Conservation (phyloP, 35 echinoderm and acorn worm species). For the Eucidaris tribuloides region DNA sequence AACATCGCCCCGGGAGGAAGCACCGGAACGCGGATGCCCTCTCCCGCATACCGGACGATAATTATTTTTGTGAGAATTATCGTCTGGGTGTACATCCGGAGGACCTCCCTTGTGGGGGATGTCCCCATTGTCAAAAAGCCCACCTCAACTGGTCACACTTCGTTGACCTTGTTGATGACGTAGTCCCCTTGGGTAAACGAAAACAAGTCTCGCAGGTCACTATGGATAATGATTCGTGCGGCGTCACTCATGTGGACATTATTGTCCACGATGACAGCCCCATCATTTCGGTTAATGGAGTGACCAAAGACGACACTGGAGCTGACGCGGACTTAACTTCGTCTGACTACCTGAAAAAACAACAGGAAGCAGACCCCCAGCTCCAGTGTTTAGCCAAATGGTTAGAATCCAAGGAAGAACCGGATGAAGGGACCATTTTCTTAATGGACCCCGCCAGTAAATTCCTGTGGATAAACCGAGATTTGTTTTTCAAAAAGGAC, state of each 20-base stretch:
- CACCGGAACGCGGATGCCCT: conserved; percentile 43
- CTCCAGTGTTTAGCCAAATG: not conserved
- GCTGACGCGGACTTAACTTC: not conserved
- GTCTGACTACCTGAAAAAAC: not conserved
- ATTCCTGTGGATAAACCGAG: conserved; percentile 23
- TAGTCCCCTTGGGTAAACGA: not conserved
- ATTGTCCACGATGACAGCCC: not conserved
- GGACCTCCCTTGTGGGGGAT: not conserved
- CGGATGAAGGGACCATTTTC: not conserved
- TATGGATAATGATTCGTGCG: not conserved
- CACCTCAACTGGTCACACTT: not conserved
- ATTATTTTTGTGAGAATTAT: not conserved
- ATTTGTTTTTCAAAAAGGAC: not conserved
- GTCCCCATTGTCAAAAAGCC: not conserved
- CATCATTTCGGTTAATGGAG: not conserved
- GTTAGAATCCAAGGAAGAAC: not conserved
- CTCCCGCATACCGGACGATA: not conserved
- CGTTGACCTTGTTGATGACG: not conserved
- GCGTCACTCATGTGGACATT: conserved; percentile 1
- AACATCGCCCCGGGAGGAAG: conserved; percentile 29
- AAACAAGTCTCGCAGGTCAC: not conserved
- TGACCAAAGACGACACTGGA: not conserved
- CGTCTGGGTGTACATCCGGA: not conserved
- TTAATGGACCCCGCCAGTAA: not conserved
- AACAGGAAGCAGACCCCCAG: not conserved